A percentile compares a stretch with the other conserved stretches of the same genome.
These are phyloP conservation scores for Apamea crenata DNA, from an alignment of 2,888 invertebrate genomes.

Conservation along the genomic window DNA sequence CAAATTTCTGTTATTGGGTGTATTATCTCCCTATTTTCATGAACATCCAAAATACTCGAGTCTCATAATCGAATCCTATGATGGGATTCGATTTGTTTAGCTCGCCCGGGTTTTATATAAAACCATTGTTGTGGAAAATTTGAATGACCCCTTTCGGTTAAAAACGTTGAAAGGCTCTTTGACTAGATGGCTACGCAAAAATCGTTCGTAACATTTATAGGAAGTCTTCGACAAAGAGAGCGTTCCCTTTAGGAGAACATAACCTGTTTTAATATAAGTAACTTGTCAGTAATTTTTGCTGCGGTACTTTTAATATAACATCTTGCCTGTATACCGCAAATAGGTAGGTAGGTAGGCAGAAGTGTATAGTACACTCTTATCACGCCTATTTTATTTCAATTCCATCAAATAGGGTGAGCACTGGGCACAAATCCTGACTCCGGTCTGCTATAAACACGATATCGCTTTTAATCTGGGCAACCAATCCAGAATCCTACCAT, in stretches of 20 bases:
- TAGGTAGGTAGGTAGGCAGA: no score
- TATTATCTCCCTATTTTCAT: background rate
- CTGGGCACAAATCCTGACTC: background rate
- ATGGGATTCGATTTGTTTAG: conserved; percentile 42
- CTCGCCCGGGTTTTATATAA: conserved; percentile 26
- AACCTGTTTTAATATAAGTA: background rate
- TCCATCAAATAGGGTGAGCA: background rate
- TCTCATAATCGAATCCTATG: conserved; percentile 15
- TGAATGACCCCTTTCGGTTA: conserved; percentile 26
- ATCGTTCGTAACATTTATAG: conserved; percentile 4
- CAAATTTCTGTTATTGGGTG: background rate
- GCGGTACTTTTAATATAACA: background rate
- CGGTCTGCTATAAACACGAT: background rate
- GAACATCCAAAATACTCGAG: conserved; percentile 20
- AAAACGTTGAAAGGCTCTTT: conserved; percentile 31
- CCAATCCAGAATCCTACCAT: background rate
- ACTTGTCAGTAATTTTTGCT: background rate
- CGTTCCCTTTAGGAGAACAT: background rate
- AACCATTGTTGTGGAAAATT: conserved; percentile 58
- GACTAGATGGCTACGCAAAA: conserved; percentile 14
- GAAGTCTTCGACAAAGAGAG: background rate
- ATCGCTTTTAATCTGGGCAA: background rate
- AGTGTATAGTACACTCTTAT: background rate
- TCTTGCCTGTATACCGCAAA: no score
- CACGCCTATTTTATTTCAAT: background rate